Percentiles rank a stretch among this genome's conserved stretches.
phyloP scores from a whole-genome alignment of 2,888 invertebrate species.

The Ariolimax columbianus region DNA sequence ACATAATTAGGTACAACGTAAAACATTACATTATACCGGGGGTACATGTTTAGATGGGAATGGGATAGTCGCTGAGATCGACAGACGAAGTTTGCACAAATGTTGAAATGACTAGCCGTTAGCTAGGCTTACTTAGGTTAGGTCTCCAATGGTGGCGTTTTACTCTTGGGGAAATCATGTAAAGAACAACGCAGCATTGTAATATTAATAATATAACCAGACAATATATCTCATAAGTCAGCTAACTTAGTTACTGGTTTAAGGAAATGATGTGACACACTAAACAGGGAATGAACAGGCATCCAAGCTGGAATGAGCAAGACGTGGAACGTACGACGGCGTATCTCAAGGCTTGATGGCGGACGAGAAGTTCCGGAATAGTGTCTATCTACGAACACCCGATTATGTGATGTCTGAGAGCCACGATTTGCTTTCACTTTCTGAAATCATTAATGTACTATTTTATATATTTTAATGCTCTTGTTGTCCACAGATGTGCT shows the following conservation, averaged over 20 bases:
- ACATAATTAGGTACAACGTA: slow-evolving; percentile 19
- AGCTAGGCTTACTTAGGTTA: background rate
- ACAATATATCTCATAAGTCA: background rate
- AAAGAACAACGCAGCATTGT: background rate
- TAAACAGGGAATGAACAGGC: background rate
- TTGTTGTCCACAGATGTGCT: slow-evolving; percentile 20
- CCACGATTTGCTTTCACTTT: background rate
- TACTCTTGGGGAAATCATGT: background rate
- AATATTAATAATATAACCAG: background rate
- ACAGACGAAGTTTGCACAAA: background rate
- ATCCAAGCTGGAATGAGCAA: slow-evolving; percentile 41
- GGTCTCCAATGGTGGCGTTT: background rate
- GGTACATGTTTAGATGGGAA: slow-evolving; percentile 14
- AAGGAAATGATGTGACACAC: background rate
- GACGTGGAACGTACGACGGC: background rate
- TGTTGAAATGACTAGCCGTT: background rate
- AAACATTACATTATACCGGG: slow-evolving; percentile 1
- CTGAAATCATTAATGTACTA: background rate
- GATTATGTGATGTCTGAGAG: background rate
- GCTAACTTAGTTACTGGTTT: background rate
- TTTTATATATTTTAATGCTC: background rate
- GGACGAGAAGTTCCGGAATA: background rate
- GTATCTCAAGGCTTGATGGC: background rate
- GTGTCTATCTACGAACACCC: background rate
- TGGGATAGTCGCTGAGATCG: background rate